Evolutionary conservation across 2,888 invertebrate species (phyloP).

Genomic region (Mesorhabditis spiculigera): DNA sequence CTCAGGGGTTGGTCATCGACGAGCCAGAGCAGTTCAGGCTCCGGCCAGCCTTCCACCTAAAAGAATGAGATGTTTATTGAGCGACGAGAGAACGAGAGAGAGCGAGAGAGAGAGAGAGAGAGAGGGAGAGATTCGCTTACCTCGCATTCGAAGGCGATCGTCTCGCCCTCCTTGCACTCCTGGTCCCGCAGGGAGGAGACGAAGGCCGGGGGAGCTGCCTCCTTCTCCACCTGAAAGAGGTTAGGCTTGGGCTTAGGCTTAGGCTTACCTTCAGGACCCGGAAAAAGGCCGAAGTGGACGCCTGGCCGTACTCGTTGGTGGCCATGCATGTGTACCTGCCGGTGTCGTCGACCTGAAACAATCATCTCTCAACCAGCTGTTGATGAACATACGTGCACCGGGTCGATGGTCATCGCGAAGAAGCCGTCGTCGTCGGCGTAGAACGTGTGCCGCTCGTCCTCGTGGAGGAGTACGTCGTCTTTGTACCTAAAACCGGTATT

Average conservation of each 20-base stretch:
- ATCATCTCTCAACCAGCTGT: not conserved
- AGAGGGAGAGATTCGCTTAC: constrained; percentile 10
- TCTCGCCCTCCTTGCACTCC: constrained; percentile 71
- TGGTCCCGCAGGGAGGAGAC: constrained; percentile 56
- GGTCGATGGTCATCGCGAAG: constrained; percentile 60
- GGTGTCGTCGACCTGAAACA: constrained; percentile 51
- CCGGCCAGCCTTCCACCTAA: constrained; percentile 58
- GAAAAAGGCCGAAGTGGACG: constrained; percentile 84
- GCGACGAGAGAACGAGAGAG: not conserved
- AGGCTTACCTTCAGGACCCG: constrained; percentile 69
- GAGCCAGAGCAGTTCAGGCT: constrained; percentile 57
- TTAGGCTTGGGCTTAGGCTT: constrained; percentile 63
- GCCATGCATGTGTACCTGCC: constrained; percentile 57
- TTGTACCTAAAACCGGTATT: constrained; percentile 68
- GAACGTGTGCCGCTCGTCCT: constrained; percentile 73
- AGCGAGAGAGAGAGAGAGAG: too few relatives aligned
- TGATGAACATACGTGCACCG: constrained; percentile 60
- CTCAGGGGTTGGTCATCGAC: constrained; percentile 58
- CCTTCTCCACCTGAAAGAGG: constrained; percentile 52
- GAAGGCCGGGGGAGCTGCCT: constrained; percentile 58
- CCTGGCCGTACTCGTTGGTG: constrained; percentile 74
- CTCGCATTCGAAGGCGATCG: constrained; percentile 65
- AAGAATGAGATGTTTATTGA: not conserved
- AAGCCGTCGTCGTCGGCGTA: constrained; percentile 67
- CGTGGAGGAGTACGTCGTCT: constrained; percentile 76